Evolutionary conservation across 2,113 vertebrate genomes (phyloP).

Genomic region (Silurus asotus): DNA sequence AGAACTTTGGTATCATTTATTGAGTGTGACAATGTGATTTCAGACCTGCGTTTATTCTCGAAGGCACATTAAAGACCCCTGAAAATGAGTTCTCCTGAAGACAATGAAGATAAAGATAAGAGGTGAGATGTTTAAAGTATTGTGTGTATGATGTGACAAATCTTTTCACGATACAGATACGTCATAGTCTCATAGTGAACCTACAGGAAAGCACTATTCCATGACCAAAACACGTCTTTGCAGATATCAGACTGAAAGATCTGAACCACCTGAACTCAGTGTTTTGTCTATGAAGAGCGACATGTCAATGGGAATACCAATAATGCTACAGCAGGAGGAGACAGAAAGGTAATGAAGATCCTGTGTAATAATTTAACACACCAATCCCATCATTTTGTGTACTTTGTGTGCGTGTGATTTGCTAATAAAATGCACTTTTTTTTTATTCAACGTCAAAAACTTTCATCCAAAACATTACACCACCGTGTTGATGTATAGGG

Average conservation of each 20-base stretch:
- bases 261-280: neutral
- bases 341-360: neutral
- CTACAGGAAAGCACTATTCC: neutral
- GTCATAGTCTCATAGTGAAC: neutral
- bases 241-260: neutral
- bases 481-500: neutral
- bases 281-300: neutral
- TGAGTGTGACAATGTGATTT: neutral
- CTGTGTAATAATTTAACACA: no score
- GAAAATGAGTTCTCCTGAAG: constrained; percentile 2
- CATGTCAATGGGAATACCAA: neutral
- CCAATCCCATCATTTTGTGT: no score
- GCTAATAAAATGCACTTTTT: no score
- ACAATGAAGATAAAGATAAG: neutral
- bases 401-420: no score
- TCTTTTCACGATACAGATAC: no score
- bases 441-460: no score
- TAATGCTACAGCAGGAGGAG: neutral
- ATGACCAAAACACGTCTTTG: neutral
- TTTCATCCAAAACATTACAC: no score
- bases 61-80: neutral
- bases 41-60: neutral
- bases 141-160: neutral
- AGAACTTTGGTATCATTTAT: neutral
- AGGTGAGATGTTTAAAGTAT: neutral